Conservation (phyloP, 1,140 invertebrate genomes). For the Diuraphis noxia region DNA sequence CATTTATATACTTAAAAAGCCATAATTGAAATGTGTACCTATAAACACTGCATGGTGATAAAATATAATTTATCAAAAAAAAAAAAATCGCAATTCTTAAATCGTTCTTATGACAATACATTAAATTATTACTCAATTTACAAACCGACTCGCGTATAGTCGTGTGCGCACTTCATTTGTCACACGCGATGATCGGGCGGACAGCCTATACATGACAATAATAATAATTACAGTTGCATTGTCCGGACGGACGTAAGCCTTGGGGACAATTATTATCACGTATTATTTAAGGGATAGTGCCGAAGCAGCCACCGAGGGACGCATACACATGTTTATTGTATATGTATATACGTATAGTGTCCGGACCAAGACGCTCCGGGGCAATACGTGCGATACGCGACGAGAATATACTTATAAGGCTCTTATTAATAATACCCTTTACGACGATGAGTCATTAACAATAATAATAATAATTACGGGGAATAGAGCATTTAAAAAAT, state of each 20-base stretch:
- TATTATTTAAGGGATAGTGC: constrained; percentile 27
- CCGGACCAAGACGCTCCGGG: constrained; percentile 35
- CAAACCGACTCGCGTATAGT: neutral
- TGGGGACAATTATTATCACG: constrained; percentile 14
- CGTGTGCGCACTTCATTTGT: constrained; percentile 6
- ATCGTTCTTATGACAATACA: neutral
- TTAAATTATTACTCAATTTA: constrained; percentile 5
- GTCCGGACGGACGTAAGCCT: neutral
- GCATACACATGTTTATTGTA: neutral
- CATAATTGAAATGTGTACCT: neutral
- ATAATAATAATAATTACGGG: neutral
- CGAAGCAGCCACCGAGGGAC: neutral
- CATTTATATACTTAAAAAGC: neutral
- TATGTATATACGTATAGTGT: neutral
- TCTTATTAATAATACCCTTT: constrained; percentile 19
- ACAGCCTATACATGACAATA: constrained; percentile 22
- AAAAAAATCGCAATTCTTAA: neutral
- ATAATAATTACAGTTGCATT: constrained; percentile 48
- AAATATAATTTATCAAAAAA: constrained; percentile 1
- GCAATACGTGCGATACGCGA: constrained; percentile 31
- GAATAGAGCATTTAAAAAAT: neutral
- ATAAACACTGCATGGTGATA: neutral
- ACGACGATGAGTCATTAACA: constrained; percentile 39
- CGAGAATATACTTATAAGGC: neutral
- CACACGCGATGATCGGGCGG: neutral